These are phyloP conservation scores for Mirza zaza DNA, from an alignment of 2,113 vertebrate genomes.

Conservation along the genomic window DNA sequence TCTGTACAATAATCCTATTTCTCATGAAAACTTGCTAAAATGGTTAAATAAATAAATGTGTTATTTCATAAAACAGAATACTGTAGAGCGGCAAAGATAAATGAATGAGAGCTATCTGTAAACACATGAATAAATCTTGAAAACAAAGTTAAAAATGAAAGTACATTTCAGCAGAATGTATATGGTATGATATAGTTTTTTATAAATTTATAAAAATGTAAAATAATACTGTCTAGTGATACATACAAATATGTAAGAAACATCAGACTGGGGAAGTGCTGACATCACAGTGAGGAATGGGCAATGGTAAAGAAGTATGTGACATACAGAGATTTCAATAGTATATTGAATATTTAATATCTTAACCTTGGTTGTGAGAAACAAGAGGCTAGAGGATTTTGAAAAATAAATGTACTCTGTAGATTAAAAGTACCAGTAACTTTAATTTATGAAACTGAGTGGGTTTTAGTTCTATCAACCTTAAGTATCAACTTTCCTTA, in stretches of 20 bases:
- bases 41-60: background rate
- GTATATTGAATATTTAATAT: background rate
- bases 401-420: background rate
- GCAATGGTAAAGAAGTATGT: background rate
- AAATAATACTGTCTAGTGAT: background rate
- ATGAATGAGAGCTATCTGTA: background rate
- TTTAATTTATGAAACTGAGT: background rate
- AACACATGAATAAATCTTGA: background rate
- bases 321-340: background rate
- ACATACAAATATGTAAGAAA: background rate
- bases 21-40: background rate
- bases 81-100: background rate
- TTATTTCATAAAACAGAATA: background rate
- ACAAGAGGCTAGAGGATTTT: background rate
- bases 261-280: background rate
- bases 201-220: background rate
- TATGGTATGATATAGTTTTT: background rate
- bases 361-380: background rate
- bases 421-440: background rate
- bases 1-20: constrained; percentile 28
- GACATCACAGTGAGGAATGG: background rate
- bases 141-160: background rate
- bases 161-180: background rate
- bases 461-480: background rate
- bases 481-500: background rate